Base-by-base conservation (phyloP, 2,113 vertebrate genomes). In the Aleadryas rufinucha region DNA sequence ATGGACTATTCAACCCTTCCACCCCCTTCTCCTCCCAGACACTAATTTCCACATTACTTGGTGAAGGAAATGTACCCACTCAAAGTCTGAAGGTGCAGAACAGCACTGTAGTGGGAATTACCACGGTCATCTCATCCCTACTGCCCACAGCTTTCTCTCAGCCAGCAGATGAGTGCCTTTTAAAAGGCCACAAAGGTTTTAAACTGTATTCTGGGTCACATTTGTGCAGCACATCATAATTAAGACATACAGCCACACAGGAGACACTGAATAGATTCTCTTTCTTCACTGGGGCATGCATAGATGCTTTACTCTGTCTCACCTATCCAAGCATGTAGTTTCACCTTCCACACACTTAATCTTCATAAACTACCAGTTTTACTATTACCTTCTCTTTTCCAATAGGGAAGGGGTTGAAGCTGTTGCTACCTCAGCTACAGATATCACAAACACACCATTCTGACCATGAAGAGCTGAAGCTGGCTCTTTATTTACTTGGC, bases 281-380 rank as follows among this genome's bases (percentile, higher is more conserved):
- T 41, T 31, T 19, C 31, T 84, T 90, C 39, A 63, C 5, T 7
- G 0, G 0, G 5, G 22, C 7, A 70, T 0, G 0, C 17, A 45
- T 0, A 22, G 20, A 44, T 4, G 28, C 23, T 71, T 89, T n/a
- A 89, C 14, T 42, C 30, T 54, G 23, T 27, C 63, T 74, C 42
- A 57, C 22, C 54, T 31, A 42, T 12, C 15, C 7, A 2, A 42
- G 28, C 6, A 13, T 9, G 6, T 41, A 52, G 50, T 49, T 30
- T 70, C 54, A 59, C 30, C 17, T 65, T 65, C 54, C 39, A 88
- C 3, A 45, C 17, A 70, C 21, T 16, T 20, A 5, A 60, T n/a
- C 66, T 57, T 92, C 59, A 42, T 13, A 23, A 81, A 45, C 22
- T 61, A 69, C 9, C 16, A 57, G 13, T 57, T 88, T 71, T 69